Evolutionary conservation across 2,797 vertebrate genomes (phyloP), one percentile per base, ranked within the genome.

Genomic region (Liparis tanakae): DNA sequence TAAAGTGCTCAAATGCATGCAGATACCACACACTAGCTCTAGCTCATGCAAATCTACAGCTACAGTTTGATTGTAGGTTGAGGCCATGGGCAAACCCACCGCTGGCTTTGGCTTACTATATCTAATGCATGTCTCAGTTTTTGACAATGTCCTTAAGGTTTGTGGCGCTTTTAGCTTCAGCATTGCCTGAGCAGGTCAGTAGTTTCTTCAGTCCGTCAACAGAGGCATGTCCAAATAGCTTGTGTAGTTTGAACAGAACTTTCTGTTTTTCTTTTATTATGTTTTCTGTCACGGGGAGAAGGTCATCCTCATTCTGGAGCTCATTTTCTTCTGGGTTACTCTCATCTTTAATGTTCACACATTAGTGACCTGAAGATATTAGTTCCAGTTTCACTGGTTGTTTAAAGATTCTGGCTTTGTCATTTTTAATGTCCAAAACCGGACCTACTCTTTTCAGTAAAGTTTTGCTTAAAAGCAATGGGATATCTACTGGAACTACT

Each of bases 361-460:
- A 17, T 17, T 60, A 25, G 7, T 43, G 59, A 10, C 15, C 55
- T 62, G 14, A 44, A 6, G 25, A 44, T 44, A 22, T 43, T 9
- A 61, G 33, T 44, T 53, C 54, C 25, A 70, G 36, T 59, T 59
- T 58, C 14, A 64, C 61, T n/a, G n/a, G n/a, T n/a, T n/a, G n/a
- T n/a, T n/a, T n/a, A n/a, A n/a, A n/a, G n/a, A n/a, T n/a, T n/a
- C n/a, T n/a, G n/a, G n/a, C n/a, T n/a, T n/a, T n/a, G n/a, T n/a
- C n/a, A n/a, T n/a, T n/a, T n/a, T n/a, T n/a, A n/a, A n/a, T n/a
- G n/a, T n/a, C n/a, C n/a, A n/a, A n/a, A n/a, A n/a, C n/a, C n/a
- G n/a, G n/a, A n/a, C n/a, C n/a, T n/a, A n/a, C n/a, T n/a, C n/a
- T n/a, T n/a, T n/a, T n/a, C n/a, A n/a, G n/a, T n/a, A n/a, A n/a